phyloP scores from a whole-genome alignment of 2,113 vertebrate genomes.

The Esox niger region DNA sequence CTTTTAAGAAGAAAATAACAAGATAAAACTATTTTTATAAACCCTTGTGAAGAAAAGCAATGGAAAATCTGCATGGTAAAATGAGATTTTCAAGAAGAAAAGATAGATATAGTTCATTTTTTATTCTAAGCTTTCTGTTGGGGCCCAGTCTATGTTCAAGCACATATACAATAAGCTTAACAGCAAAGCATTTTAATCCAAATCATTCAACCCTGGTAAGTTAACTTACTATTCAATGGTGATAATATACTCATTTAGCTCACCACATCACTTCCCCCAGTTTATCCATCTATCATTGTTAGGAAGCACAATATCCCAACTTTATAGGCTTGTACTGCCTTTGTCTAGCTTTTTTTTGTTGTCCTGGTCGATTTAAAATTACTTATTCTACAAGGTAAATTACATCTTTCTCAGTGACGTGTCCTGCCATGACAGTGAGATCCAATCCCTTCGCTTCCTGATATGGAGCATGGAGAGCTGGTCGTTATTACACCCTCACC shows the following conservation, averaged over 20 bases:
- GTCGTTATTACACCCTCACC: no score
- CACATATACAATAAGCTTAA: conserved; percentile 49
- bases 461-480: no score
- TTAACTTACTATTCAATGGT: conserved; percentile 43
- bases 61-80: conserved; percentile 53
- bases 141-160: conserved; percentile 37
- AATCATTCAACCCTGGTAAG: conserved; percentile 48
- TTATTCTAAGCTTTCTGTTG: conserved; percentile 44
- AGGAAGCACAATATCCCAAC: conserved; percentile 35
- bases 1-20: conserved; percentile 58
- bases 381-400: no score
- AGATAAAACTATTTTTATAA: conserved; percentile 54
- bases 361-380: not conserved
- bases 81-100: conserved; percentile 50
- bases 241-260: conserved; percentile 36
- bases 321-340: conserved; percentile 9
- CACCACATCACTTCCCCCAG: conserved; percentile 26
- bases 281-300: conserved; percentile 24
- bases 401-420: no score
- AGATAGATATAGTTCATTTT: conserved; percentile 32
- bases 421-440: no score
- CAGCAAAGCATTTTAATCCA: conserved; percentile 47
- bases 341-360: not conserved
- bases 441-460: no score
- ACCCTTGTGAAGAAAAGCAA: conserved; percentile 42